Evolutionary conservation across 2,888 invertebrate species (phyloP), one percentile per base, ranked within the genome.

Genomic region (Drosophila limbata): DNA sequence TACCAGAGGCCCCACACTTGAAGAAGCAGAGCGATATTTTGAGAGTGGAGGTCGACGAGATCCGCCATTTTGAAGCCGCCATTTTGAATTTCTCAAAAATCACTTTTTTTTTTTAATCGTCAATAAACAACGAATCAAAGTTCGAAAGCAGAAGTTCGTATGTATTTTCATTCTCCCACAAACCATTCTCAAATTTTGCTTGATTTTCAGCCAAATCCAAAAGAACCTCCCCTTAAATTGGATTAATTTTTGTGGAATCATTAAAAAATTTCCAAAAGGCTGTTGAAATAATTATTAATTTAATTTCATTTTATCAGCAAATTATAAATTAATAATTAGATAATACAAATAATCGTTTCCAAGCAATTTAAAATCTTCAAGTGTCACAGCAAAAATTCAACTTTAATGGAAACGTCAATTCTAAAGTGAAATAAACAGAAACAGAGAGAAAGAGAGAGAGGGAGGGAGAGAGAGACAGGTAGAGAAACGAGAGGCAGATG

Each of bases 381-480:
- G n/a, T 13, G 10, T 1, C 10, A 8, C n/a, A 11, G 8, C 21
- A 40, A 44, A 37, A 25, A 5, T 19, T n/a, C 28, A 52, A 35
- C 39, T 73, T 65, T 39, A 59, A 62, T 48, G 25, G 31, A 77
- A 51, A 13, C 47, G 40, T 35, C 62, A 64, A 56, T 53, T 71
- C 48, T 11, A 1, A 56, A 37, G 37, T 25, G 60, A 76, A 64
- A 69, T 25, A 62, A 66, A 60, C 65, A 47, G 31, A 42, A 15
- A 59, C 4, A n/a, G 13, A 31, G 33, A 33, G 25, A 25, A 19
- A 9, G 35, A 17, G 21, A 4, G 25, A n/a, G n/a, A n/a, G n/a
- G n/a, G n/a, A n/a, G 61, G 10, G 25, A 4, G 40, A n/a, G n/a
- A 17, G 31, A 19, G 8, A 19, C 11, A 51, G 19, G n/a, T n/a